These are phyloP conservation scores for Mythimna loreyi DNA, from an alignment of 2,888 invertebrate genomes.

Conservation along the genomic window DNA sequence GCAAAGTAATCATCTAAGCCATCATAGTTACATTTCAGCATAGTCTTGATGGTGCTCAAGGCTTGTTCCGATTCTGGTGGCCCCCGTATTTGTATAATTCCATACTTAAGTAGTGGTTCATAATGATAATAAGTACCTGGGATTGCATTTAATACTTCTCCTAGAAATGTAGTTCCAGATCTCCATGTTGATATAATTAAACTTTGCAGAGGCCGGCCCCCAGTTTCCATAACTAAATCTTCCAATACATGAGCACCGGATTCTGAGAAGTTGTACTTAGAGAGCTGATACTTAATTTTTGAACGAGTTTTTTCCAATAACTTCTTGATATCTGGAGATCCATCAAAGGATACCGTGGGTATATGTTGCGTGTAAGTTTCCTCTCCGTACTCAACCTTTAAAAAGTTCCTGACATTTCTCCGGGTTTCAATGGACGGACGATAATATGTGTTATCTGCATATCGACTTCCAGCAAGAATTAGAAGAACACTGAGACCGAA, in stretches of 20 bases:
- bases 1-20: slow-evolving; percentile 94
- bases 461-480: slow-evolving; percentile 90
- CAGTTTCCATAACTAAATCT: slow-evolving; percentile 93
- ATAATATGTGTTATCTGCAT: slow-evolving; percentile 89
- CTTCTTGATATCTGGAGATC: slow-evolving; percentile 81
- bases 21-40: slow-evolving; percentile 95
- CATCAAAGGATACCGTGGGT: slow-evolving; percentile 83
- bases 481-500: slow-evolving; percentile 89
- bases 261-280: slow-evolving; percentile 80
- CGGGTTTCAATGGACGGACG: slow-evolving; percentile 85
- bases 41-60: slow-evolving; percentile 92
- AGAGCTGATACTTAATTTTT: slow-evolving; percentile 83
- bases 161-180: slow-evolving; percentile 97
- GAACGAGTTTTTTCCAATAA: slow-evolving; percentile 81
- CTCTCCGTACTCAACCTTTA: slow-evolving; percentile 91
- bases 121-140: slow-evolving; percentile 97
- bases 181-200: slow-evolving; percentile 97
- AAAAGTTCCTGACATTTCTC: slow-evolving; percentile 87
- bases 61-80: slow-evolving; percentile 93
- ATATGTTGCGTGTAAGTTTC: slow-evolving; percentile 74
- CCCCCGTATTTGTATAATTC: slow-evolving; percentile 95
- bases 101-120: slow-evolving; percentile 96
- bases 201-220: slow-evolving; percentile 94
- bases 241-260: slow-evolving; percentile 90
- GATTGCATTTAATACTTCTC: slow-evolving; percentile 95